Percentiles rank a stretch among this genome's conserved stretches.
phyloP scores from a whole-genome alignment of 2,113 vertebrate species.

The Oplegnathus fasciatus region DNA sequence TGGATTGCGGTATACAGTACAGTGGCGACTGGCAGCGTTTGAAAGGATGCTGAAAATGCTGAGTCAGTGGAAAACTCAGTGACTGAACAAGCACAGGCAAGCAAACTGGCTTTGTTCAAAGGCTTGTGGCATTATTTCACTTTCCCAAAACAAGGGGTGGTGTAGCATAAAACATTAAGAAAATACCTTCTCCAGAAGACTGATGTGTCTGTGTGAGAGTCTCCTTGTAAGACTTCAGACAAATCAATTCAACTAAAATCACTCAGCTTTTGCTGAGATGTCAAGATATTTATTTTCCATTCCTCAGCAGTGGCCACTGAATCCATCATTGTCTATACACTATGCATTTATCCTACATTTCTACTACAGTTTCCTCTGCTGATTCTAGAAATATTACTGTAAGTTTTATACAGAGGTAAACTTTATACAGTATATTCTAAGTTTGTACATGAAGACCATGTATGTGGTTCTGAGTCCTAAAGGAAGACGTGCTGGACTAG shows the following conservation, averaged over 20 bases:
- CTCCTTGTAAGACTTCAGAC: constrained; percentile 31
- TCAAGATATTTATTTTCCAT: constrained; percentile 44
- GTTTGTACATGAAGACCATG: not conserved
- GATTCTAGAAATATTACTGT: not conserved
- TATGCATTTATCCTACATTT: constrained; percentile 29
- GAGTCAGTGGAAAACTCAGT: constrained; percentile 50
- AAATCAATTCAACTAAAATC: constrained; percentile 35
- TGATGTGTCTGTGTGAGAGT: constrained; percentile 8
- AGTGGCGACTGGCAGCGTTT: constrained; percentile 54
- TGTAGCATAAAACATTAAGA: constrained; percentile 14
- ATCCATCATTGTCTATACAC: constrained; percentile 35
- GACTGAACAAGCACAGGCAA: constrained; percentile 43
- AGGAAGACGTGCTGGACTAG: constrained; percentile 13
- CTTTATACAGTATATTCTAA: not conserved
- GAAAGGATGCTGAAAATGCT: constrained; percentile 57
- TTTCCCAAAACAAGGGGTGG: constrained; percentile 27
- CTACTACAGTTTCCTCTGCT: not conserved
- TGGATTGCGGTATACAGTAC: constrained; percentile 31
- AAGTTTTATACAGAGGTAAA: constrained; percentile 7
- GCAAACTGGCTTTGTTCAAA: constrained; percentile 35
- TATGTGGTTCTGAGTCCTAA: not conserved
- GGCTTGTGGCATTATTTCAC: constrained; percentile 27
- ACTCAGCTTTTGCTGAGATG: constrained; percentile 44
- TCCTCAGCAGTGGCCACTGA: constrained; percentile 8
- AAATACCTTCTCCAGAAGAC: constrained; percentile 10